Evolutionary conservation across 1,140 invertebrate species (phyloP).

Genomic region (Potamilus streckersoni): DNA sequence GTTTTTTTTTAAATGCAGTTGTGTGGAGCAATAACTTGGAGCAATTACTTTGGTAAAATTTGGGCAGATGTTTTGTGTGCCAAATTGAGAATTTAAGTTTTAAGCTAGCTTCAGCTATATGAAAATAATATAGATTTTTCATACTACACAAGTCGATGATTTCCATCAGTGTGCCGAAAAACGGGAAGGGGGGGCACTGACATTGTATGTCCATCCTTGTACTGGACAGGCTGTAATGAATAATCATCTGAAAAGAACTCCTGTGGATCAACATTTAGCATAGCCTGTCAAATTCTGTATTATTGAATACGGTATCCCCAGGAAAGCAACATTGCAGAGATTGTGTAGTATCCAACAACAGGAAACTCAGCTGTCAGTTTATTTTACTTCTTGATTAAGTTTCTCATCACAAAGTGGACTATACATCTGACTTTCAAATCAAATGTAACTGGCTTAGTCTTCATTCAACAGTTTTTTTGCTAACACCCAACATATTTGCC

Average conservation of each 20-base stretch:
- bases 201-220: slow-evolving; percentile 13
- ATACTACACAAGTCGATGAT: slow-evolving; percentile 18
- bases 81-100: background rate
- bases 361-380: slow-evolving; percentile 9
- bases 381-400: slow-evolving; percentile 3
- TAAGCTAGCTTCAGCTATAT: no score
- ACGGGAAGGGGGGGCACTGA: slow-evolving; percentile 10
- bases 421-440: slow-evolving; percentile 10
- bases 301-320: slow-evolving; percentile 1
- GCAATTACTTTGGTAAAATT: background rate
- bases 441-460: slow-evolving; percentile 13
- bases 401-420: slow-evolving; percentile 13
- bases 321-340: slow-evolving; percentile 17
- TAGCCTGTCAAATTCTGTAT: slow-evolving; percentile 1
- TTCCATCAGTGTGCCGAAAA: slow-evolving; percentile 26
- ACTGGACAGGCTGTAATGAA: slow-evolving; percentile 14
- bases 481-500: slow-evolving; percentile 13
- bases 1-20: background rate
- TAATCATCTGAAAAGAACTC: slow-evolving; percentile 11
- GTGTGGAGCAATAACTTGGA: background rate
- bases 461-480: slow-evolving; percentile 19
- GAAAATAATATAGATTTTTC: background rate
- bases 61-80: background rate
- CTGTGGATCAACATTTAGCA: slow-evolving; percentile 7
- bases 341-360: slow-evolving; percentile 13